Conservation (phyloP, 1,140 invertebrate species). For the Calephelis nemesis region DNA sequence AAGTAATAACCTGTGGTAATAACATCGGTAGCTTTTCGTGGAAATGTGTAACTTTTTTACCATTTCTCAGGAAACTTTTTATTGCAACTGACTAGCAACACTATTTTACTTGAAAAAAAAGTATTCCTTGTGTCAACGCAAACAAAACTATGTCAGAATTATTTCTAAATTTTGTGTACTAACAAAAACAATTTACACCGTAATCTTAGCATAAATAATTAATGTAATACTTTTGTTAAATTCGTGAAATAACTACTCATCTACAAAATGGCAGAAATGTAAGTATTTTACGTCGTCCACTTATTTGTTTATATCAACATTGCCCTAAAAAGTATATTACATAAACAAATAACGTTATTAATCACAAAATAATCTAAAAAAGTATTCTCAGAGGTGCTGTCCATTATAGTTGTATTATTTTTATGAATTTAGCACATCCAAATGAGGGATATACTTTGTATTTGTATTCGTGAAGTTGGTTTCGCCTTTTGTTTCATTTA, state of each 20-base stretch:
- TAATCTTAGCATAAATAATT: constrained; percentile 43
- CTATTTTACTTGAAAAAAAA: neutral
- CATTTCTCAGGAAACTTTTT: too few species aligned
- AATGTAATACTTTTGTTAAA: constrained; percentile 55
- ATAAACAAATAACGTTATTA: constrained; percentile 6
- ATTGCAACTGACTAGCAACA: too few species aligned
- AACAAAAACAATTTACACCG: constrained; percentile 52
- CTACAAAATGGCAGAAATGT: constrained; percentile 66
- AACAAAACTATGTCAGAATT: constrained; percentile 75
- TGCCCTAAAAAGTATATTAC: constrained; percentile 9
- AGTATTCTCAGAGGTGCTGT: neutral
- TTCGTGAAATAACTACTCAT: constrained; percentile 38
- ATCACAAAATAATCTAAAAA: neutral
- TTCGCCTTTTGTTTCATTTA: constrained; percentile 4
- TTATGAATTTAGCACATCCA: neutral
- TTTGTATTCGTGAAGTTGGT: neutral
- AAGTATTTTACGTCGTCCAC: constrained; percentile 37
- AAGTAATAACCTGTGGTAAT: too few species aligned
- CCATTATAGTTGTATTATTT: neutral
- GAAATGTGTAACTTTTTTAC: too few species aligned
- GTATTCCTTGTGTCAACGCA: constrained; percentile 59
- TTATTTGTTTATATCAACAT: constrained; percentile 41
- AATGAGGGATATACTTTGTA: neutral
- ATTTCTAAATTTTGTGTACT: constrained; percentile 70
- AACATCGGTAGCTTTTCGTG: too few species aligned